A percentile compares a stretch with the other conserved stretches of the same genome.
These are phyloP conservation scores for Epizoanthus stellaris DNA, from an alignment of 92 coral and sea anemone genomes.

Conservation along the genomic window DNA sequence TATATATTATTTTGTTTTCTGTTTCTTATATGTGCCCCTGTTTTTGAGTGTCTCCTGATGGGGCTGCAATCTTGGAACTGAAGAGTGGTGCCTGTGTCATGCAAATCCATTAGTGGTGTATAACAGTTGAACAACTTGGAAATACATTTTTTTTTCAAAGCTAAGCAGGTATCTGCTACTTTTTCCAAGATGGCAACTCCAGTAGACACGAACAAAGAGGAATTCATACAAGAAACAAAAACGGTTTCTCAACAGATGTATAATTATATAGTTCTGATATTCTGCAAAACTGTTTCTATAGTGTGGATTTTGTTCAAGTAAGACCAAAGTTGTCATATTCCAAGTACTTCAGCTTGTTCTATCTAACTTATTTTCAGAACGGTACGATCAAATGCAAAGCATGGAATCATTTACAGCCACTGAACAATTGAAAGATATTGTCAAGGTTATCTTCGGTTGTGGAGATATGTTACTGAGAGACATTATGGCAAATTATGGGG, in stretches of 20 bases:
- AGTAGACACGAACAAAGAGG: slow-evolving; percentile 19
- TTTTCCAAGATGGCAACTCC: slow-evolving; percentile 25
- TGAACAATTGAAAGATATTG: slow-evolving; percentile 32
- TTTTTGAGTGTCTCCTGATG: too few relatives aligned
- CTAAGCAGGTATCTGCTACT: slow-evolving; percentile 27
- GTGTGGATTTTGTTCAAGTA: slow-evolving; percentile 30
- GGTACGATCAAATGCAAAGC: slow-evolving; percentile 38
- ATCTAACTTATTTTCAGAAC: slow-evolving; percentile 30
- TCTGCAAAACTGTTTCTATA: slow-evolving; percentile 25
- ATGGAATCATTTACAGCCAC: slow-evolving; percentile 41
- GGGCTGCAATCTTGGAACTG: slow-evolving; percentile 17
- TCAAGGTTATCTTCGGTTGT: slow-evolving; percentile 36
- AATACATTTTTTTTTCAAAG: neutral
- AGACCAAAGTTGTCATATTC: slow-evolving; percentile 38
- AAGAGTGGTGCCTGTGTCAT: slow-evolving; percentile 10
- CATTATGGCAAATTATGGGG: slow-evolving; percentile 25
- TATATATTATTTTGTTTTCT: neutral
- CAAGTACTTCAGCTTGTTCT: slow-evolving; percentile 28
- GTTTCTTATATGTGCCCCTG: too few relatives aligned
- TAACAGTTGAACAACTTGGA: slow-evolving; percentile 28
- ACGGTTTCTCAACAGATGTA: slow-evolving; percentile 23
- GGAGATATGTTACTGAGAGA: slow-evolving; percentile 39
- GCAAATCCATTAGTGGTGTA: slow-evolving; percentile 20
- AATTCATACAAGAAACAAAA: slow-evolving; percentile 24
- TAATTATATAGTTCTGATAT: slow-evolving; percentile 18